Evolutionary conservation across 2,888 invertebrate genomes (phyloP).

Genomic region (Noctua fimbriata): DNA sequence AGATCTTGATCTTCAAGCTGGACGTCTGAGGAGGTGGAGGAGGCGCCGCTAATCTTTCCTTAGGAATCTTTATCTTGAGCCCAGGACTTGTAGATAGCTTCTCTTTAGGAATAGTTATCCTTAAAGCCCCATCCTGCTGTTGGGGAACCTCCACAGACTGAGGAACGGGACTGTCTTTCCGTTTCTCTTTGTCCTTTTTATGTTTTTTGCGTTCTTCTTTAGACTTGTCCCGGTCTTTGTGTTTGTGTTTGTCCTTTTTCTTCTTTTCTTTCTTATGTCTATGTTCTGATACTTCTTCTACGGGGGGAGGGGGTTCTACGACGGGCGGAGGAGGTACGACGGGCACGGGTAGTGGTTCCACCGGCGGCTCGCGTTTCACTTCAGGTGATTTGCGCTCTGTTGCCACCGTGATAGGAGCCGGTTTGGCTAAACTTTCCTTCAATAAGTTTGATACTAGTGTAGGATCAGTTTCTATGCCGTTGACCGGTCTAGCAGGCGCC

Average conservation of each 20-base stretch:
- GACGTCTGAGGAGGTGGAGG: slow-evolving; percentile 81
- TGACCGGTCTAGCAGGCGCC: slow-evolving; percentile 80
- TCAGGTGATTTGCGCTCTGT: slow-evolving; percentile 82
- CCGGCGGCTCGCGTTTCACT: slow-evolving; percentile 77
- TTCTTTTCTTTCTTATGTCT: slow-evolving; percentile 92
- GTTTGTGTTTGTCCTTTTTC: slow-evolving; percentile 95
- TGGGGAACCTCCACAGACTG: slow-evolving; percentile 62
- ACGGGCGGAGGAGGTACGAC: slow-evolving; percentile 57
- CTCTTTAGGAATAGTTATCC: slow-evolving; percentile 87
- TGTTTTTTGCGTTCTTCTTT: slow-evolving; percentile 93
- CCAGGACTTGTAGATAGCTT: slow-evolving; percentile 87
- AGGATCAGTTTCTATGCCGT: slow-evolving; percentile 93
- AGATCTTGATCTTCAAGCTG: slow-evolving; percentile 94
- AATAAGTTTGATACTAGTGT: slow-evolving; percentile 93
- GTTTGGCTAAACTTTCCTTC: slow-evolving; percentile 91
- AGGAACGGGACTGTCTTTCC: slow-evolving; percentile 73
- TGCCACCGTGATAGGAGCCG: slow-evolving; percentile 85
- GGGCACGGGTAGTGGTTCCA: slow-evolving; percentile 74
- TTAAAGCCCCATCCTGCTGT: slow-evolving; percentile 77
- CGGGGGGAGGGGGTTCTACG: slow-evolving; percentile 53
- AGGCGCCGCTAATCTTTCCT: slow-evolving; percentile 92
- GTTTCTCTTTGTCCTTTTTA: slow-evolving; percentile 91
- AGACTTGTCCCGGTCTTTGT: slow-evolving; percentile 94
- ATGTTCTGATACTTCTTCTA: slow-evolving; percentile 74
- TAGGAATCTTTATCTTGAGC: slow-evolving; percentile 95